Conservation (phyloP, 2,888 invertebrate genomes). For the Drosophila cracens region DNA sequence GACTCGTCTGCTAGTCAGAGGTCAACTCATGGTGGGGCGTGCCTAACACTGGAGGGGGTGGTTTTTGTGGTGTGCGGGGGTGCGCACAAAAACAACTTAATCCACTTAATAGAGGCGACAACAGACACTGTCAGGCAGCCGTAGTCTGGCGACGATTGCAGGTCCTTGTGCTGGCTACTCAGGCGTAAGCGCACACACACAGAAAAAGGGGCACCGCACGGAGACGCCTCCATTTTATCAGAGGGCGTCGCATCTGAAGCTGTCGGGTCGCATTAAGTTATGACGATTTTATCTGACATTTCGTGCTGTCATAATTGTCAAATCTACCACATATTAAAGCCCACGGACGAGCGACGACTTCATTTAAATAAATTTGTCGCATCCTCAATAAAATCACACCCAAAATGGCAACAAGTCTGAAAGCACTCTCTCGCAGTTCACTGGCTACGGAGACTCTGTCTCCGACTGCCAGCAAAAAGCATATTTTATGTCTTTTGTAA, state of each 20-base stretch:
- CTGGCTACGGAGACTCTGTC: slow-evolving; percentile 17
- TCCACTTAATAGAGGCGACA: slow-evolving; percentile 72
- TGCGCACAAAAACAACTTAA: slow-evolving; percentile 63
- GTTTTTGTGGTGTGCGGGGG: neutral
- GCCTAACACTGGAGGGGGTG: neutral
- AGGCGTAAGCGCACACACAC: slow-evolving; percentile 30
- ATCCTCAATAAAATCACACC: slow-evolving; percentile 72
- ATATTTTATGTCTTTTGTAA: slow-evolving; percentile 69
- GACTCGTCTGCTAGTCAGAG: slow-evolving; percentile 42
- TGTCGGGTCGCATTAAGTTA: slow-evolving; percentile 54
- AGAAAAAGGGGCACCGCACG: neutral
- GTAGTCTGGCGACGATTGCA: slow-evolving; percentile 29
- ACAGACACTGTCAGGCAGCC: slow-evolving; percentile 42
- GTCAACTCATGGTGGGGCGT: slow-evolving; percentile 40
- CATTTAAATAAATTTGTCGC: slow-evolving; percentile 77
- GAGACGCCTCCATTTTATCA: neutral
- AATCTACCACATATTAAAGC: slow-evolving; percentile 73
- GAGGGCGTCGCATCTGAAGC: neutral
- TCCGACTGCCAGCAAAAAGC: slow-evolving; percentile 52
- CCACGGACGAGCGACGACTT: slow-evolving; percentile 54
- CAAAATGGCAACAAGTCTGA: slow-evolving; percentile 39
- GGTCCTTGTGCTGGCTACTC: slow-evolving; percentile 29
- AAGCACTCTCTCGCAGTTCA: slow-evolving; percentile 36
- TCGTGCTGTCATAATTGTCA: slow-evolving; percentile 75
- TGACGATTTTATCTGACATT: slow-evolving; percentile 66